Base-by-base conservation (phyloP, 2,888 invertebrate species). In the Eupithecia dodoneata region DNA sequence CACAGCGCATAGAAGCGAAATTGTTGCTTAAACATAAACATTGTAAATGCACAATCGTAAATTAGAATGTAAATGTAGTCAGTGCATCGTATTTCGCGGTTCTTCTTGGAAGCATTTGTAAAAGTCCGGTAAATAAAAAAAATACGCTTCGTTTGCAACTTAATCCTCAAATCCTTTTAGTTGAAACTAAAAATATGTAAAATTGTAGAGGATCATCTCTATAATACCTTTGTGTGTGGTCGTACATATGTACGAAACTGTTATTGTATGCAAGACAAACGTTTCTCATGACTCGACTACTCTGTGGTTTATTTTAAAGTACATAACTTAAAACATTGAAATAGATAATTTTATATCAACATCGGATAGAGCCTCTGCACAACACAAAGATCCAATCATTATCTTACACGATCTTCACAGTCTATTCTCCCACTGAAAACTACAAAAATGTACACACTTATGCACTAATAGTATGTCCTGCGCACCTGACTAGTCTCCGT, bases 31-130 rank as follows among this genome's bases (percentile, higher is more conserved):
- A 66, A 15, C 13, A 42, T 63, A 63, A 63, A 59, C 10, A 30
- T 63, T 63, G 10, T 30, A 63, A 63, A 63, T 63, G 18, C 18
- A 10, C 18, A 18, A 59, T 59, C 59, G 10, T 12, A 63, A 63
- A 63, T 63, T 63, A 63, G 12, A 18, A 63, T 63, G 63, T 63
- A 63, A 63, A 63, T 63, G 63, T 63, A 30, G 63, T 63, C 63
- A 30, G 63, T 63, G 63, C 63, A 30, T 63, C 63, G 63, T 30
- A 63, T 18, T 63, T 30, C 30, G 12, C 30, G 10, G 63, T 30
- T 63, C 63, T 63, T 63, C n/a, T 18, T 63, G 63, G 63, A 63
- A 12, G 18, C 63, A 63, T 63, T 63, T 59, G n/a, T 59, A 12
- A 63, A 59, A 30, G 63, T 30, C 63, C 63, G 30, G 30, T 63